Evolutionary conservation across 1,140 invertebrate genomes (phyloP), one percentile per base, ranked within the genome.

Genomic region (Cepaea nemoralis): DNA sequence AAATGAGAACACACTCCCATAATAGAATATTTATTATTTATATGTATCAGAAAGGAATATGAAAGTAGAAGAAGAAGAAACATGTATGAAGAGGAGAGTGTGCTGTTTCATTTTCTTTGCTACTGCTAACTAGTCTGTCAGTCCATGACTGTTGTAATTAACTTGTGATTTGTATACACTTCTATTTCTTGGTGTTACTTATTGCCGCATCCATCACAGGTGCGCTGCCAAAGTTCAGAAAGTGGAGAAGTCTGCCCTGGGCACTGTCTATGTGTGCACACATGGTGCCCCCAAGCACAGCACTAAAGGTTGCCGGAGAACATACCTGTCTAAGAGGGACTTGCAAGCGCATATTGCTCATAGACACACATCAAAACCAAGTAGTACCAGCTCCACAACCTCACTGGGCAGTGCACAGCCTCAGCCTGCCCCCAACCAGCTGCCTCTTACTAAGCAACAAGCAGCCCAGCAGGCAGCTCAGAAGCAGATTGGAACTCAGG

Each of bases 201-300:
- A n/a, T 82, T n/a, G 12, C 1, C 24, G 8, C 19, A 35, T 6
- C n/a, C 55, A n/a, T 82, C 85, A 74, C 80, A 94, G 97, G 59
- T 98, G 97, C 92, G 94, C 94, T 89, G 96, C 97, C 86, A 96
- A 96, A 91, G 96, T 98, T 0, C 93, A 95, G 14, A 93, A 97
- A 87, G 96, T 98, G 2, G 97, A 98, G 89, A 96, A 98, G 91
- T 97, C 96, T n/a, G 96, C 96, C 31, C 91, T 99, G 39, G 97
- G 97, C n/a, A 97, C 97, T 27, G 96, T 98, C 14, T 98, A 96
- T 88, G 97, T 98, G 94, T 99, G 97, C 90, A 97, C 96, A 14
- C 96, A 97, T 91, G 96, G 96, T 24, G 96, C 96, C 31, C 95
- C 96, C 35, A 93, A 96, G 82, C 97, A 98, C 91, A 96, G 96